These are phyloP conservation scores for Anguilla anguilla DNA, from an alignment of 2,797 vertebrate species.

Conservation along the genomic window DNA sequence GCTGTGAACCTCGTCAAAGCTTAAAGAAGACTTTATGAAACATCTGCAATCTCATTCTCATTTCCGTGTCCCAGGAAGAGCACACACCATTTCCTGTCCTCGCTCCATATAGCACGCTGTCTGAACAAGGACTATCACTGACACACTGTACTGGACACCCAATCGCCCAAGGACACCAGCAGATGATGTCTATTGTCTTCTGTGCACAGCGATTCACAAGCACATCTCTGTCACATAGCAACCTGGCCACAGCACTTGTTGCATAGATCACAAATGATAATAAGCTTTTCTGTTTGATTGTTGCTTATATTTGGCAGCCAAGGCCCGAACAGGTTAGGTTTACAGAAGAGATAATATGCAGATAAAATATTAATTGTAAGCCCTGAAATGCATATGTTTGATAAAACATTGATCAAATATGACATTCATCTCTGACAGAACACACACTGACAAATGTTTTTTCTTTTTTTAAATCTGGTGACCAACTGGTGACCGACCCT, in stretches of 20 bases:
- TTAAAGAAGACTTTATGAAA: constrained; percentile 11
- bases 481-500: no score
- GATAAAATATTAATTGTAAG: no score
- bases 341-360: neutral
- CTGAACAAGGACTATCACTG: constrained; percentile 6
- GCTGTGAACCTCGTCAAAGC: neutral
- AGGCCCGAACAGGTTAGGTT: neutral
- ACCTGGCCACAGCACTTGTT: neutral
- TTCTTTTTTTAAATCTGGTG: no score
- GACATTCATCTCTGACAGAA: neutral
- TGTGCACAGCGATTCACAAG: neutral
- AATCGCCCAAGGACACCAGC: neutral
- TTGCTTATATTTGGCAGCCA: neutral
- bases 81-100: constrained; percentile 17
- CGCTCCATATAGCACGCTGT: constrained; percentile 3
- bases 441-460: no score
- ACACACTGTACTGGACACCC: neutral
- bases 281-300: neutral
- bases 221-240: neutral
- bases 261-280: neutral
- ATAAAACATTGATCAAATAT: neutral
- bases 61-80: neutral
- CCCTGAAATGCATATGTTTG: neutral
- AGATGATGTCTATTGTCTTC: neutral
- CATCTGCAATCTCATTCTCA: neutral